These are phyloP conservation scores for Pelvicachromis taeniatus DNA, from an alignment of 2,113 vertebrate species.

Conservation along the genomic window DNA sequence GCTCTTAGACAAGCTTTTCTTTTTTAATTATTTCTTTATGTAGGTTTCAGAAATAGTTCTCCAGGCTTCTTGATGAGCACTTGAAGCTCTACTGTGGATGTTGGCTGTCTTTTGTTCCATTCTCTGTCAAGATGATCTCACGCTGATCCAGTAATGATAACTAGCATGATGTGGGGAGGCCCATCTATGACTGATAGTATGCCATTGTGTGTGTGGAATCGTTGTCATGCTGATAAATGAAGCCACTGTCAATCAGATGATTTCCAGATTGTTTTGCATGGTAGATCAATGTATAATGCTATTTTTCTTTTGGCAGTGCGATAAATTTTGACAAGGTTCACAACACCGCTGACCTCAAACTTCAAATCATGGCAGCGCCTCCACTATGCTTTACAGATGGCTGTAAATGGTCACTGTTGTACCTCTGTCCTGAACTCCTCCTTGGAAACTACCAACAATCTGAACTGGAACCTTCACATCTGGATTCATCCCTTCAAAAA, in stretches of 20 bases:
- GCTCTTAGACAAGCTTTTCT: background rate
- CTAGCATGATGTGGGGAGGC: background rate
- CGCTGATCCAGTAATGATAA: background rate
- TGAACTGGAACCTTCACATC: background rate
- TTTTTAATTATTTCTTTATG: background rate
- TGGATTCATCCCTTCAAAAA: background rate
- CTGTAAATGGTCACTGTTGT: background rate
- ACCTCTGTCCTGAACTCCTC: background rate
- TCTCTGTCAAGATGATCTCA: too few relatives aligned
- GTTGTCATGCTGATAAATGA: background rate
- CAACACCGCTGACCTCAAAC: background rate
- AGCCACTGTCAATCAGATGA: background rate
- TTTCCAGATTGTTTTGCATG: background rate
- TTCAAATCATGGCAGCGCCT: background rate
- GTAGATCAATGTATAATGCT: background rate
- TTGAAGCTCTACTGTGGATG: too few relatives aligned
- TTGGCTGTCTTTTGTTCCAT: too few relatives aligned
- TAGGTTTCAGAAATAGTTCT: background rate
- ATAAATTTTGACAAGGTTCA: background rate
- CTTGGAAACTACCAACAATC: too few relatives aligned
- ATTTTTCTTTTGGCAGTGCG: background rate
- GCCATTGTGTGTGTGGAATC: background rate
- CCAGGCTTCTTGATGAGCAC: background rate
- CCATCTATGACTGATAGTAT: background rate
- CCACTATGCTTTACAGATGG: background rate